Evolutionary conservation across 1,140 invertebrate species (phyloP).

Genomic region (Dysdera silvatica): DNA sequence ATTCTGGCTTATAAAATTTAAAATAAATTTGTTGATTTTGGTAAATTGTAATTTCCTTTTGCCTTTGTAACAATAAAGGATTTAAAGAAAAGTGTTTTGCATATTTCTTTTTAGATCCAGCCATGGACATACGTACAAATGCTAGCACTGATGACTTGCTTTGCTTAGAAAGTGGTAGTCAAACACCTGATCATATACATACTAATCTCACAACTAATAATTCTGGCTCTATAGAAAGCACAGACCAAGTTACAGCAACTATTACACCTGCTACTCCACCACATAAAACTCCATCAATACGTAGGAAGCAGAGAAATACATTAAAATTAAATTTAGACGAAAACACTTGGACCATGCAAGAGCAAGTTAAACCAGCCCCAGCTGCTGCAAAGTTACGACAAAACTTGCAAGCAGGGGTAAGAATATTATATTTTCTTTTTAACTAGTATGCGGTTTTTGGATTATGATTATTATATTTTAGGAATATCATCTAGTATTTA

Average conservation of each 20-base stretch:
- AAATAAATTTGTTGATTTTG: no score
- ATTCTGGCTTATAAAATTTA: no score
- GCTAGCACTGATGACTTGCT: conserved; percentile 27
- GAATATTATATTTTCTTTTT: neutral
- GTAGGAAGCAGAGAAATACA: conserved; percentile 19
- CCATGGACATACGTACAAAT: conserved; percentile 26
- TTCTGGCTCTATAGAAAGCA: conserved; percentile 4
- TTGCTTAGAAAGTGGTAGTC: conserved; percentile 24
- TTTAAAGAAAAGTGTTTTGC: no score
- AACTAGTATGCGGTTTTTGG: no score
- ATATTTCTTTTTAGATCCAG: no score
- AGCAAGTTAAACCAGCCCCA: conserved; percentile 1
- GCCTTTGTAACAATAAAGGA: no score
- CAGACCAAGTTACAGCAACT: neutral
- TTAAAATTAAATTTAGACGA: conserved; percentile 17
- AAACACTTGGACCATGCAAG: conserved; percentile 23
- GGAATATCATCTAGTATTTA: no score
- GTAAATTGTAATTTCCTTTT: no score
- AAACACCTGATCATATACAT: conserved; percentile 16
- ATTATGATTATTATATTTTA: no score
- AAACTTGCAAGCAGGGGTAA: conserved; percentile 24
- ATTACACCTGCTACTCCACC: conserved; percentile 1
- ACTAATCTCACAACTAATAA: conserved; percentile 10
- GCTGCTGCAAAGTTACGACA: conserved; percentile 17
- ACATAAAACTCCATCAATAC: conserved; percentile 5